phyloP scores from a whole-genome alignment of 92 coral and sea anemone species.

The Paramuricea clavata region DNA sequence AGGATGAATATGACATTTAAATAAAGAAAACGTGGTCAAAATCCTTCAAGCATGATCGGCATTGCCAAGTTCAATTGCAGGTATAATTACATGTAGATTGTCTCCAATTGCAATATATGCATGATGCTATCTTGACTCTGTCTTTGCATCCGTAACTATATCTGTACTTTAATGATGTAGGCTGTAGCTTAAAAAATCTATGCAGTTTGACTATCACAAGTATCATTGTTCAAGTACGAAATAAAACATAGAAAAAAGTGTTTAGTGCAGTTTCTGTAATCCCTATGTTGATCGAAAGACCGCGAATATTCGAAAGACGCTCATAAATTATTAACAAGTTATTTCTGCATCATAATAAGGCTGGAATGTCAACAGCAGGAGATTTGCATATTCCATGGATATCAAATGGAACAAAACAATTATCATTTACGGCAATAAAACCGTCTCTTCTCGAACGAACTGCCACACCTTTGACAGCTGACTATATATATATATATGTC shows the following conservation, averaged over 20 bases:
- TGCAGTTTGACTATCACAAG: too few relatives aligned
- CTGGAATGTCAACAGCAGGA: slow-evolving; percentile 6
- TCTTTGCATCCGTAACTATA: background rate
- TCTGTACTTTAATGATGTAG: too few relatives aligned
- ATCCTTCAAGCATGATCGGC: background rate
- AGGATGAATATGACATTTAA: background rate
- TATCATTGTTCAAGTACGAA: background rate
- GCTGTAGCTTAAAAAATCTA: too few relatives aligned
- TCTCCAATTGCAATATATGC: background rate
- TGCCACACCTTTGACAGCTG: slow-evolving; percentile 37
- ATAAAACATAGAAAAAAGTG: background rate
- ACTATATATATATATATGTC: background rate
- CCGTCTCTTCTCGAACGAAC: slow-evolving; percentile 42
- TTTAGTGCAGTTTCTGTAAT: background rate
- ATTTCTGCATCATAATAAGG: background rate
- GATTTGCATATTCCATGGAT: slow-evolving; percentile 21
- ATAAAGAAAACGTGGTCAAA: background rate
- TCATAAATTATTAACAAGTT: slow-evolving; percentile 5
- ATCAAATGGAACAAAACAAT: slow-evolving; percentile 3
- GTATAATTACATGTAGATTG: background rate
- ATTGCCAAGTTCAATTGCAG: background rate
- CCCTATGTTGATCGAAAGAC: background rate
- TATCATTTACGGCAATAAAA: background rate
- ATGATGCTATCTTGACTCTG: background rate
- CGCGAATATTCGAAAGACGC: slow-evolving; percentile 27